Base-by-base conservation (phyloP, 2,797 vertebrate genomes). In the Cyclopterus lumpus region DNA sequence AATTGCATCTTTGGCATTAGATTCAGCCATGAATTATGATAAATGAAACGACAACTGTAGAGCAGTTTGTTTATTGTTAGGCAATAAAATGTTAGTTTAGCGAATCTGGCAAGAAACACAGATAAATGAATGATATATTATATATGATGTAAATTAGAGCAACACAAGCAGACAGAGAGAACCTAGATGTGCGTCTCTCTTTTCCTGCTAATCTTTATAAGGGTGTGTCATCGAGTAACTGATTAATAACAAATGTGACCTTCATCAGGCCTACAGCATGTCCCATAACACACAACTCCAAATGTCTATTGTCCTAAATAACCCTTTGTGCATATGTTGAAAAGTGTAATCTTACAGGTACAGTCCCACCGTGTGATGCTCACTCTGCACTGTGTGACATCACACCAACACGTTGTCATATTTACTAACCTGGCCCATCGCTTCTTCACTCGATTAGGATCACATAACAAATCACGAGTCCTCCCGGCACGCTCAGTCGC, bases 371-470 rank as follows among this genome's bases (percentile, higher is more conserved):
- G 59, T 60, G 67, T 8, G 53, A 11, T 6, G 26, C 55, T 68
- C 49, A 63, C 71, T 74, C 73, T 53, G 28, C 22, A 55, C 42
- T n/a, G 18, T 24, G 14, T 53, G n/a, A 67, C 72, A 55, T 65
- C 70, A 80, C 34, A 62, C 22, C 22, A 60, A 20, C 55, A 26
- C 36, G 53, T 28, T 38, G 8, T 67, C 26, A 69, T 67, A 74
- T 63, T 72, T 72, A 77, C 18, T 51, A 67, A 75, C 62, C 64
- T 38, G 40, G 38, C 46, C 44, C 44, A 28, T 26, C 5, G 15
- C 62, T 57, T 60, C 44, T 11, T 49, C 30, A 55, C 38, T 67
- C n/a, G 48, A 81, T 72, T 68, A 40, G 60, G 46, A 49, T n/a
- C 20, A 9, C 46, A 8, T 49, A 20, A 49, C 46, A n/a, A 22